These are phyloP conservation scores for Eulimnadia texana DNA, from an alignment of 1,140 invertebrate genomes.

Conservation along the genomic window DNA sequence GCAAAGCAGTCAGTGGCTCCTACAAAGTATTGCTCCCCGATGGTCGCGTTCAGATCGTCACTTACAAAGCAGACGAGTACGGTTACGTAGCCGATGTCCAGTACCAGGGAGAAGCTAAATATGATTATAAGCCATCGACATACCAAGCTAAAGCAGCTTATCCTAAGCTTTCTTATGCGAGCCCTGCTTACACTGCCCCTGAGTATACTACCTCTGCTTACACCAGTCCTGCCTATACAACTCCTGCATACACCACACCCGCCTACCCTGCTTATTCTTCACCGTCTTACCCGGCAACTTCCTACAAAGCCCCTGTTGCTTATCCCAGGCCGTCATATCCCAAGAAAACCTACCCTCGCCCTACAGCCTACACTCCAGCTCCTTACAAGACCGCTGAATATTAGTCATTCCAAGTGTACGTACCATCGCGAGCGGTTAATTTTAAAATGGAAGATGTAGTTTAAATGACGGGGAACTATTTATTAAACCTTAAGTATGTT, in stretches of 20 bases:
- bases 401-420: too few species aligned
- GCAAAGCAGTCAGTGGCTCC: slow-evolving; percentile 15
- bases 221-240: neutral
- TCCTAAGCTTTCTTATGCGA: neutral
- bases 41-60: slow-evolving; percentile 17
- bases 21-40: slow-evolving; percentile 17
- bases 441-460: too few species aligned
- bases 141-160: neutral
- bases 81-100: slow-evolving; percentile 12
- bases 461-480: too few species aligned
- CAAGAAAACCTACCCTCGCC: too few species aligned
- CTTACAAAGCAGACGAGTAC: slow-evolving; percentile 11
- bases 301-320: too few species aligned
- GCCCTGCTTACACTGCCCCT: neutral
- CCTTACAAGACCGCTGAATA: too few species aligned
- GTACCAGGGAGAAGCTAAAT: slow-evolving; percentile 6
- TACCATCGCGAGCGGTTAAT: too few species aligned
- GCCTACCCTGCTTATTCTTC: too few species aligned
- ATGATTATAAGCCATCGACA: neutral
- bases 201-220: neutral
- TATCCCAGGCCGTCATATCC: too few species aligned
- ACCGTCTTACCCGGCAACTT: too few species aligned
- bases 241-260: neutral
- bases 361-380: too few species aligned
- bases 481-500: too few species aligned